Conservation (phyloP, 2,113 vertebrate genomes). For the Rhinopomastus cyanomelas region DNA sequence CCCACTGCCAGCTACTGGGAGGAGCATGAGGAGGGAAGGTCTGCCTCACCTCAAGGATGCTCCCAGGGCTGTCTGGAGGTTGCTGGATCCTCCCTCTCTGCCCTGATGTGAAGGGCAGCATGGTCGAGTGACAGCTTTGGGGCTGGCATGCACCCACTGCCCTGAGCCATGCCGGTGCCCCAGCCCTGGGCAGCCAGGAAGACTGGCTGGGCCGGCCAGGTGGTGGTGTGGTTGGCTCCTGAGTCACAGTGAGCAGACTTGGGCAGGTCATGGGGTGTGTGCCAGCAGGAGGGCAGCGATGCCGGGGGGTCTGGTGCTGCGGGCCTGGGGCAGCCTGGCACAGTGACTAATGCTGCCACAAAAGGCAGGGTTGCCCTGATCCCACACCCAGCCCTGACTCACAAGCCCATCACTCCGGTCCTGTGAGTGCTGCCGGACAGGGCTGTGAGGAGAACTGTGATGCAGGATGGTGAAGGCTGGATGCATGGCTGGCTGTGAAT, state of each 20-base stretch:
- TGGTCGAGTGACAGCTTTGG: background rate
- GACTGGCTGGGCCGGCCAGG: constrained; percentile 10
- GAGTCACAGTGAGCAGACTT: background rate
- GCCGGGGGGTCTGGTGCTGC: constrained; percentile 21
- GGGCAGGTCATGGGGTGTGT: background rate
- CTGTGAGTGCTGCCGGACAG: background rate
- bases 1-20: background rate
- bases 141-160: background rate
- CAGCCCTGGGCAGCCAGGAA: background rate
- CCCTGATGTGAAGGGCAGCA: fast-evolving
- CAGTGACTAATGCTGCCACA: background rate
- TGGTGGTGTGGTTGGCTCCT: background rate
- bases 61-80: background rate
- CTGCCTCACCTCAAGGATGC: background rate
- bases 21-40: background rate
- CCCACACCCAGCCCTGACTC: constrained; percentile 51
- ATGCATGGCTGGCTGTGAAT: background rate
- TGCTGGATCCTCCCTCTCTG: fast-evolving
- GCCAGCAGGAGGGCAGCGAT: background rate
- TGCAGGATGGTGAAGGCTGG: background rate
- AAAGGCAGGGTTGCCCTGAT: constrained; percentile 8
- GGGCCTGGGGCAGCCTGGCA: background rate
- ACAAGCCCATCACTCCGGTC: background rate
- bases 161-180: background rate
- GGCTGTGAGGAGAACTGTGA: background rate